Evolutionary conservation across 2,113 vertebrate species (phyloP), one percentile per base, ranked within the genome.

Genomic region (Cricetomys ansorgei): DNA sequence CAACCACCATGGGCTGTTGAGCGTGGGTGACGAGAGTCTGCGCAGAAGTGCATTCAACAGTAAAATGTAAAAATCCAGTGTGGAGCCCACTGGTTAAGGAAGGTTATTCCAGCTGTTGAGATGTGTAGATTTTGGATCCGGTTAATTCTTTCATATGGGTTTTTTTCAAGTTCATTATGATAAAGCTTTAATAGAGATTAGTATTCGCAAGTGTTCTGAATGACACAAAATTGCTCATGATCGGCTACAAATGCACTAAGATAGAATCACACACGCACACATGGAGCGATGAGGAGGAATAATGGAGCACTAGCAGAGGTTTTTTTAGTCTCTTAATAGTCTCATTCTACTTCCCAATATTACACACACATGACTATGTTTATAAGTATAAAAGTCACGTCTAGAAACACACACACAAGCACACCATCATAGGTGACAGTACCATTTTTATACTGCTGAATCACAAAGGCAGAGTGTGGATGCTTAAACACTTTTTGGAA

Each of bases 371-470:
- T 77, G 40, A 67, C 34, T 94, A 31, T 10, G 92, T 79, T 92
- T 29, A 69, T 55, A 90, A 88, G 15, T 80, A 48, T 21, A 91
- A 94, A 70, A 64, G 13, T n/a, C 80, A 43, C 88, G 94, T 81
- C 91, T 85, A 91, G 59, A 91, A 91, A 76, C 45, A 85, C 7
- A 9, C 31, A 31, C 59, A 43, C 16, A 17, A 48, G 12, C 31
- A 31, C 59, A 43, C 16, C 23, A 48, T 31, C 55, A n/a, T 64
- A 92, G 15, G 25, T 53, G 21, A 94, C 11, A 83, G 50, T 45
- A 37, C 11, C 27, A 79, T 3, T 40, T 1, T 55, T 15, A 23
- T n/a, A 48, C 79, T 25, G 75, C 73, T 70, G 45, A 6, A 84
- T 48, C 73, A 45, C 29, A 84, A 93, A 85, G 48, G 59, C 23